Conservation (phyloP, 2,797 vertebrate species). For the Danionella dracula region DNA sequence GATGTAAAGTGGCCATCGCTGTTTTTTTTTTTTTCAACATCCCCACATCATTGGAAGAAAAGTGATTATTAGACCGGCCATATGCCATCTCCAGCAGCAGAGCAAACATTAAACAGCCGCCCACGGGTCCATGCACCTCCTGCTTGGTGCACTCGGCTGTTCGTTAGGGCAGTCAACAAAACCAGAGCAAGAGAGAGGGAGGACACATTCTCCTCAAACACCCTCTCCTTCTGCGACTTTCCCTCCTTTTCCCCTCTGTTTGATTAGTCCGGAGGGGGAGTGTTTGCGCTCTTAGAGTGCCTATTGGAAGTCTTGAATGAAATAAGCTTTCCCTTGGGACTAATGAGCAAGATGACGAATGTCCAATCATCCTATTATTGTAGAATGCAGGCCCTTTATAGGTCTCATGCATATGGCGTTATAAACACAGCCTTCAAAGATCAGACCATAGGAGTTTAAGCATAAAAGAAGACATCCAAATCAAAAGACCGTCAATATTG, state of each 20-base stretch:
- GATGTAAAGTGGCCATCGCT: too few relatives aligned
- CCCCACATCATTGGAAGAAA: background rate
- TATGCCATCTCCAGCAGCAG: conserved; percentile 4
- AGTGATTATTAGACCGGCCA: conserved; percentile 9
- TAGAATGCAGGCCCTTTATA: background rate
- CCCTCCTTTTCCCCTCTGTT: conserved; percentile 16
- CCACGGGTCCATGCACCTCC: background rate
- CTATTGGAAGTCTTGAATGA: conserved; percentile 41
- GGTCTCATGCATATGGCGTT: too few relatives aligned
- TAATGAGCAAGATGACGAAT: conserved; percentile 12
- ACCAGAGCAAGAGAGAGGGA: conserved; percentile 3
- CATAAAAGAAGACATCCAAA: too few relatives aligned
- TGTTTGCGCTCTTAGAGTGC: conserved; percentile 44
- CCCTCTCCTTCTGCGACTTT: conserved; percentile 2
- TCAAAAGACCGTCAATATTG: too few relatives aligned
- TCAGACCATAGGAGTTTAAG: too few relatives aligned
- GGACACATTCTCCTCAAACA: conserved; percentile 5
- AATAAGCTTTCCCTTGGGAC: conserved; percentile 43
- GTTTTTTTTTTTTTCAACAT: too few relatives aligned
- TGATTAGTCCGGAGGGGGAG: background rate
- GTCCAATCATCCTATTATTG: background rate
- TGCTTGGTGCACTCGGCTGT: background rate
- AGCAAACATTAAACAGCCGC: conserved; percentile 11
- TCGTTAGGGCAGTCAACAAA: conserved; percentile 7
- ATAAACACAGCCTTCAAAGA: too few relatives aligned